Percentiles rank a stretch among this genome's conserved stretches.
phyloP scores from a whole-genome alignment of 2,113 vertebrate species.

The Drymodes brunneopygia region DNA sequence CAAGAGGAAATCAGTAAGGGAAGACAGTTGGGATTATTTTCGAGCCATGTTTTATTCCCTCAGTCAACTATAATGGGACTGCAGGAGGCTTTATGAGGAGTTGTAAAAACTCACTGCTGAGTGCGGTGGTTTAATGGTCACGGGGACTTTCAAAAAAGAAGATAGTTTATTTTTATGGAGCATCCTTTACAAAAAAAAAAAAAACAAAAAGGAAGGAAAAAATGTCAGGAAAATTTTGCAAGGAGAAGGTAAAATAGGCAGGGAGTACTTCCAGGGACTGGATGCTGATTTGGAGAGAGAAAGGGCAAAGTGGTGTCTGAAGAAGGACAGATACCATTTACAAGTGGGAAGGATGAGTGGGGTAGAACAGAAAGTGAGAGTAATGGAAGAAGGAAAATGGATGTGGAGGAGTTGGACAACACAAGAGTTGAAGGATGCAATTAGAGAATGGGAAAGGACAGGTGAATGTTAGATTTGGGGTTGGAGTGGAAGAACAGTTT shows the following conservation, averaged over 20 bases:
- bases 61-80: conserved; percentile 41
- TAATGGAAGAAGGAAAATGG: background rate
- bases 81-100: conserved; percentile 56
- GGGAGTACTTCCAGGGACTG: background rate
- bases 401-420: background rate
- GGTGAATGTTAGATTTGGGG: background rate
- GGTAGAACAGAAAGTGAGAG: conserved; percentile 3
- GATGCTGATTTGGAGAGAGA: background rate
- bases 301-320: background rate
- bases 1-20: background rate
- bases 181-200: background rate
- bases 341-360: background rate
- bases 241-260: background rate
- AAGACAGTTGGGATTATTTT: conserved; percentile 26
- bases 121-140: conserved; percentile 31
- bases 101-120: conserved; percentile 45
- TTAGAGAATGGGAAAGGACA: background rate
- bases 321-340: background rate
- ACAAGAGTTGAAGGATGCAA: background rate
- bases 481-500: background rate
- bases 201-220: rapidly evolving
- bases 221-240: background rate
- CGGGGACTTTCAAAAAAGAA: background rate
- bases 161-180: conserved; percentile 54
- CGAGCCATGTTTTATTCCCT: conserved; percentile 18